A percentile compares a stretch with the other conserved stretches of the same genome.
phyloP scores from a whole-genome alignment of 2,113 vertebrate genomes.

The Chaetops frenatus region DNA sequence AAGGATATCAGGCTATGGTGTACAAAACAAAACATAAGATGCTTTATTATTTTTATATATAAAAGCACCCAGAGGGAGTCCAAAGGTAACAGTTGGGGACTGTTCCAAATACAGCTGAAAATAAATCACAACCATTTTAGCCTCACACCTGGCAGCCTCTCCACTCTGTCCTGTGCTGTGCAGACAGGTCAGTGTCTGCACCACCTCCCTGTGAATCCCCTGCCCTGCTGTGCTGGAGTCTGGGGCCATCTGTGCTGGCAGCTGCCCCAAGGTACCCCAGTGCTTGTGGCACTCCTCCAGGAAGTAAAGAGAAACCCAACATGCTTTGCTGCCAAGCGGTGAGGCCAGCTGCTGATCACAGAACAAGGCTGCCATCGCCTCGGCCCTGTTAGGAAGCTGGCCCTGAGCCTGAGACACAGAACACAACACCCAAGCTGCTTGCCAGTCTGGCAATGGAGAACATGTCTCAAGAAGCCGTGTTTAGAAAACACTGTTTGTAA shows the following conservation, averaged over 20 bases:
- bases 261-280: not conserved
- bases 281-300: not conserved
- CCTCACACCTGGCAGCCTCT: not conserved
- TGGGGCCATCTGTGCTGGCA: not conserved
- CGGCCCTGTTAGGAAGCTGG: not conserved
- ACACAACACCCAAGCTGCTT: rapidly evolving
- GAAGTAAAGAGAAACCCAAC: not conserved
- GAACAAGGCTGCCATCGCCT: not conserved
- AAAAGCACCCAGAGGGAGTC: not conserved
- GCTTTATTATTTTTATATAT: not conserved
- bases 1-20: not conserved
- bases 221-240: not conserved
- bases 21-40: not conserved
- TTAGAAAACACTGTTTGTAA: not conserved
- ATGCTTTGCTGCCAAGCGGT: not conserved
- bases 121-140: not conserved
- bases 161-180: not conserved
- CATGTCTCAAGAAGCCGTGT: not conserved
- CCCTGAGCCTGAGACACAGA: not conserved
- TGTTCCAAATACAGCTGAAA: not conserved
- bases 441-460: not conserved
- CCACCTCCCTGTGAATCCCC: not conserved
- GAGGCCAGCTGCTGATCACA: not conserved
- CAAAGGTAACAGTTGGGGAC: not conserved
- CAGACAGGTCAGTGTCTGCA: not conserved